These are phyloP conservation scores for Amiota mariae DNA, from an alignment of 2,888 invertebrate species.

Conservation along the genomic window DNA sequence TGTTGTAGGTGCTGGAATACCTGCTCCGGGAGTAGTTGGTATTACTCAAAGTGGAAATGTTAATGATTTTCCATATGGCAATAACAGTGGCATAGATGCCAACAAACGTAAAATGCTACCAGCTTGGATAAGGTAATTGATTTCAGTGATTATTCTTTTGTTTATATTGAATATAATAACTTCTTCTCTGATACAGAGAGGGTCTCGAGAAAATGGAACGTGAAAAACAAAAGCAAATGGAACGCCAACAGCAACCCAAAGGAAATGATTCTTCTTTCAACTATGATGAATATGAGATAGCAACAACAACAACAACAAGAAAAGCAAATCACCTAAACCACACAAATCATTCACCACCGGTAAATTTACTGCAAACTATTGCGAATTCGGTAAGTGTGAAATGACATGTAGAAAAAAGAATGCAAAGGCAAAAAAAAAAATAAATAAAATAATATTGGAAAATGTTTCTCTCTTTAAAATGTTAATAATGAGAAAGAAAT, in stretches of 20 bases:
- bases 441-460: slow-evolving; percentile 27
- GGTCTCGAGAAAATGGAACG: slow-evolving; percentile 98
- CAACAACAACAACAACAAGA: slow-evolving; percentile 51
- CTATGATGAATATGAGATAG: neutral
- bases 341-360: slow-evolving; percentile 43
- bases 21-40: neutral
- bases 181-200: slow-evolving; percentile 69
- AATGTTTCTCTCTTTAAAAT: slow-evolving; percentile 39
- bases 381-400: slow-evolving; percentile 56
- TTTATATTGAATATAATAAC: no score
- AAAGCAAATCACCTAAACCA: slow-evolving; percentile 46
- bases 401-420: slow-evolving; percentile 10
- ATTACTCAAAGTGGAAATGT: slow-evolving; percentile 4
- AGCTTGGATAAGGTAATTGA: slow-evolving; percentile 93
- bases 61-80: neutral
- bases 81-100: slow-evolving; percentile 79
- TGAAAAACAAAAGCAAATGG: slow-evolving; percentile 90
- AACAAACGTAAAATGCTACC: slow-evolving; percentile 92
- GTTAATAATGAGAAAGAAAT: neutral
- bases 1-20: neutral
- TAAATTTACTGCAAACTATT: slow-evolving; percentile 60
- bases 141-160: no score
- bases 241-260: slow-evolving; percentile 76
- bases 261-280: slow-evolving; percentile 48
- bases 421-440: slow-evolving; percentile 14